Evolutionary conservation across 2,888 invertebrate species (phyloP), one percentile per base, ranked within the genome.

Genomic region (Lordiphosa andalusiaca): DNA sequence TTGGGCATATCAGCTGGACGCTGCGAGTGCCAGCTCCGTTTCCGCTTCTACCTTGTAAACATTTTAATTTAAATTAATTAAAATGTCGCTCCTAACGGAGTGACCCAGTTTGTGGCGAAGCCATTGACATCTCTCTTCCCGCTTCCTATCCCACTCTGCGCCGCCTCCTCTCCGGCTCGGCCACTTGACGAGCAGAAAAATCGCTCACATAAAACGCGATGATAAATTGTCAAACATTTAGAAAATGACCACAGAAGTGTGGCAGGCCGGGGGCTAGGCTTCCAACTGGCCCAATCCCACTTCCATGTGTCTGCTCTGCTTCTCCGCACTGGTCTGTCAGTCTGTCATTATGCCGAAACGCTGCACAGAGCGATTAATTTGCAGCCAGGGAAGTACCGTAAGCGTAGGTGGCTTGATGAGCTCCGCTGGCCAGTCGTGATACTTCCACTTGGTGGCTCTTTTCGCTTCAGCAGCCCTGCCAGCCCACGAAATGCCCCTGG

Each of bases 51-150:
- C 51, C 25, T 70, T 58, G 56, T 36, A 42, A 76, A 77, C 77
- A 68, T 83, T 84, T 77, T 84, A 76, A 77, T 77, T 70, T 64
- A 81, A 77, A 84, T 77, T 83, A 83, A 77, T 77, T 77, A 77
- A 83, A 75, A 67, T 66, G 58, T 53, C 53, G 65, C 47, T 46
- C 35, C 66, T 35, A 49, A 52, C 48, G 38, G 35, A 50, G 49
- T 72, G 76, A 64, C 84, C 84, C 62, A 80, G 38, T 65, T 69
- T n/a, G 40, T 39, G 38, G 62, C 63, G 53, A 46, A 49, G 55
- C 55, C 51, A 76, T 76, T 75, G 72, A 83, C 80, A 75, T 69
- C 48, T 77, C 41, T 42, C 67, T 67, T 59, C 39, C 1, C 9
- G 23, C 16, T 13, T n/a, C 13, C 21, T 5, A 30, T 3, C 9